phyloP scores from a whole-genome alignment of 2,888 invertebrate genomes.

The Bedellia somnulentella region DNA sequence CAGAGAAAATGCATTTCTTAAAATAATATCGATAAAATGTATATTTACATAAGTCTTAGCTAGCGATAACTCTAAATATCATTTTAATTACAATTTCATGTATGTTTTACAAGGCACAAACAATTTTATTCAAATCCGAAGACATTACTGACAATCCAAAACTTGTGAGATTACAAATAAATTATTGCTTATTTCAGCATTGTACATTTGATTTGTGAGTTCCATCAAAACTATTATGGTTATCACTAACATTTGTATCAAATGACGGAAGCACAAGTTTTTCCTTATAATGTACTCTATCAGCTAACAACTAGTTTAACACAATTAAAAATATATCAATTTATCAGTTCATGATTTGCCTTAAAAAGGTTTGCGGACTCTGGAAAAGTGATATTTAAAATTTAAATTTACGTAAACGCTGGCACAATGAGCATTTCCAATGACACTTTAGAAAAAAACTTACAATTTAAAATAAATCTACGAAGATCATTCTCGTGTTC shows the following conservation, averaged over 20 bases:
- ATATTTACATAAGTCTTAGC: slow-evolving; percentile 5
- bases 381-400: slow-evolving; percentile 1
- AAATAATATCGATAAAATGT: slow-evolving; percentile 20
- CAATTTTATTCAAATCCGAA: too few species aligned
- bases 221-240: too few species aligned
- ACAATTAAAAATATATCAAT: slow-evolving; percentile 21
- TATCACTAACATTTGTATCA: too few species aligned
- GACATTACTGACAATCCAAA: too few species aligned
- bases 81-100: too few species aligned
- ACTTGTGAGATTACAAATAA: too few species aligned
- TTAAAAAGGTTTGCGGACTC: background rate
- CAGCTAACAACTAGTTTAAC: slow-evolving; percentile 25
- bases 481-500: slow-evolving; percentile 45
- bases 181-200: too few species aligned
- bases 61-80: background rate
- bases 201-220: too few species aligned
- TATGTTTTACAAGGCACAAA: too few species aligned
- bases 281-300: slow-evolving; percentile 23
- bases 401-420: slow-evolving; percentile 4
- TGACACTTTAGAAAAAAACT: slow-evolving; percentile 35
- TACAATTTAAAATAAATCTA: slow-evolving; percentile 24
- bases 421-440: slow-evolving; percentile 51
- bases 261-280: slow-evolving; percentile 55
- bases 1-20: slow-evolving; percentile 56
- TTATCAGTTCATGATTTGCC: slow-evolving; percentile 1